phyloP scores from a whole-genome alignment of 2,113 vertebrate species.

The Anseranas semipalmata region DNA sequence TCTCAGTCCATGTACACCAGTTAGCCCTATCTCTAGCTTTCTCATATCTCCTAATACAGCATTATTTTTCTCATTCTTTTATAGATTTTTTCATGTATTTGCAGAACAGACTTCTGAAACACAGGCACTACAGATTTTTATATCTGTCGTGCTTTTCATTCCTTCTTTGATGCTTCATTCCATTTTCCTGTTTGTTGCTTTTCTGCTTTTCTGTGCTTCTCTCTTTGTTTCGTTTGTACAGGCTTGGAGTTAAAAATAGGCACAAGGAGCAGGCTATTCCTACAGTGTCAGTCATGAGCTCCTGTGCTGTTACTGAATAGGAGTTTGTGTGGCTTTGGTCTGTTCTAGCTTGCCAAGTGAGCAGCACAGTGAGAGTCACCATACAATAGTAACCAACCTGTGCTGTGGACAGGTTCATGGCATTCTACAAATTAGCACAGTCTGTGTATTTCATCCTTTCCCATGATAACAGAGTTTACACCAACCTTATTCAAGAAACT shows the following conservation, averaged over 20 bases:
- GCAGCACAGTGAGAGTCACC: not conserved
- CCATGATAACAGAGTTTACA: not conserved
- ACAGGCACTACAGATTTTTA: not conserved
- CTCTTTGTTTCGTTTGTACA: not conserved
- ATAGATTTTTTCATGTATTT: not conserved
- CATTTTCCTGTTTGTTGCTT: not conserved
- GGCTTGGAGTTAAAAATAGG: not conserved
- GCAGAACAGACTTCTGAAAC: not conserved
- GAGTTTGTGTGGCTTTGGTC: not conserved
- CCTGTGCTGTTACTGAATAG: not conserved
- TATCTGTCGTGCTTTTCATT: not conserved
- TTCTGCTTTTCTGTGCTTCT: not conserved
- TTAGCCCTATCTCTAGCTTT: not conserved
- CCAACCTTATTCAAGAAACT: not conserved
- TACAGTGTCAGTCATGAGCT: not conserved
- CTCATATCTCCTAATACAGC: not conserved
- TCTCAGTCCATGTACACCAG: not conserved
- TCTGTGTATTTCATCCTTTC: not conserved
- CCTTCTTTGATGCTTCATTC: not conserved
- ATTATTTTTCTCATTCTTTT: slow-evolving; percentile 6
- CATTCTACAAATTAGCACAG: not conserved
- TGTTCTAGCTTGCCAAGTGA: not conserved
- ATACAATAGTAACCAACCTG: not conserved
- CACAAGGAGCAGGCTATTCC: not conserved
- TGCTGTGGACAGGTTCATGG: not conserved